A percentile compares a stretch with the other conserved stretches of the same genome.
Conservation (phyloP, 2,797 vertebrate genomes). For the Eulemur rubriventer region DNA sequence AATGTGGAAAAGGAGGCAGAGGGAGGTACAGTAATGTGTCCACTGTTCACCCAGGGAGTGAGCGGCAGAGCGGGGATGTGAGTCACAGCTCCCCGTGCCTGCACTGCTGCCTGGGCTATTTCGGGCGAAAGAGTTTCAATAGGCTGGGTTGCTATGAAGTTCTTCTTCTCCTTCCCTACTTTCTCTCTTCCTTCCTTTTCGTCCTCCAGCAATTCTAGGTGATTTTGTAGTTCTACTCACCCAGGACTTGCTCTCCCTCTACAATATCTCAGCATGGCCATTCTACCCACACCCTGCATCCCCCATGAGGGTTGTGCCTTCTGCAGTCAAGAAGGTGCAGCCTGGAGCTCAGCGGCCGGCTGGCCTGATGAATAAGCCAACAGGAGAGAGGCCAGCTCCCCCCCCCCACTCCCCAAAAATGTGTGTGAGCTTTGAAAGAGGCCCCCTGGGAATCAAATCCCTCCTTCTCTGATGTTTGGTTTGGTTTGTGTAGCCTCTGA, state of each 20-base stretch:
- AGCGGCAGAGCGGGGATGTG: neutral
- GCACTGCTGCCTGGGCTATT: neutral
- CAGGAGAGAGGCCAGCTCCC: neutral
- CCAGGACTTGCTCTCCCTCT: neutral
- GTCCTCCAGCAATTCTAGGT: neutral
- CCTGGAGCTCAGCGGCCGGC: neutral
- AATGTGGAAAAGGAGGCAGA: neutral
- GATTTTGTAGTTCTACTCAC: neutral
- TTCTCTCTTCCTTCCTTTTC: neutral
- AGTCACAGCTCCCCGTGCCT: accelerated
- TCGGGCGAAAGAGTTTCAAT: neutral
- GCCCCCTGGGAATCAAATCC: neutral
- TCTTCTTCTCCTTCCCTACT: neutral
- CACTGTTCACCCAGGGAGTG: neutral
- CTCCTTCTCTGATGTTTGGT: neutral
- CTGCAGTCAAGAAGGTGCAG: neutral
- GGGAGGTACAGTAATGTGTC: neutral
- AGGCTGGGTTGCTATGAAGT: neutral
- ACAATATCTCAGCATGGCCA: neutral
- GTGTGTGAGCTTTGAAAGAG: neutral
- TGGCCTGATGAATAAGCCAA: neutral
- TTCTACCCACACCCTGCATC: neutral
- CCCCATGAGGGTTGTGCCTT: accelerated
- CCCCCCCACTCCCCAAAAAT: neutral
- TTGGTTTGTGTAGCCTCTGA: neutral